Percentiles rank a stretch among this genome's conserved stretches.
These are phyloP conservation scores for Antheraea assamensis DNA, from an alignment of 2,888 invertebrate genomes.

Conservation along the genomic window DNA sequence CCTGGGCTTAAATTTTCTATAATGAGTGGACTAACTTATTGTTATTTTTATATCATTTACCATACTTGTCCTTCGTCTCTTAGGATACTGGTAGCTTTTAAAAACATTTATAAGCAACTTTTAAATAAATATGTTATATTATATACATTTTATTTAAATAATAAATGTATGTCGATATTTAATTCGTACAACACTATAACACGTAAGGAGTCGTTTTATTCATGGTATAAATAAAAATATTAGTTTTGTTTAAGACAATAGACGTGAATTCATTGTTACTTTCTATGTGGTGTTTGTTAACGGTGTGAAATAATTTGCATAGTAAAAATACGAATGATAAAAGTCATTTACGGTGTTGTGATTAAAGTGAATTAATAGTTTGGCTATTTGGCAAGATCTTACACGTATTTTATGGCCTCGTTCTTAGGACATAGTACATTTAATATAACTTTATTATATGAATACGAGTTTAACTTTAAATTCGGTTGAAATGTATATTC, in stretches of 20 bases:
- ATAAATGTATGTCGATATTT: not conserved
- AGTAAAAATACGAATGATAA: not conserved
- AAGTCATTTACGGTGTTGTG: not conserved
- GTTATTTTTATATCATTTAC: not conserved
- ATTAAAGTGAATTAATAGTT: not conserved
- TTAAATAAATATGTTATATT: no score
- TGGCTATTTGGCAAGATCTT: not conserved
- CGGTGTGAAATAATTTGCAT: not conserved
- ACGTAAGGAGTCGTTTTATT: not conserved
- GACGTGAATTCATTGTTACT: not conserved
- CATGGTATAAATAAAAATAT: slow-evolving; percentile 1
- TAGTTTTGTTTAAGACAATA: not conserved
- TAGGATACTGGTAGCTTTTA: no score
- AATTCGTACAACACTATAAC: slow-evolving; percentile 2
- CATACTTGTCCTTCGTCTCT: no score
- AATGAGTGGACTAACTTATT: not conserved
- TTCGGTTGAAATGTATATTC: no score
- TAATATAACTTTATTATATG: not conserved
- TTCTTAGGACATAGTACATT: no score
- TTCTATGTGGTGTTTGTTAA: not conserved
- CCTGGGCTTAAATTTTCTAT: not conserved
- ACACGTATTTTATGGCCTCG: not conserved
- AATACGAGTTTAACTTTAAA: no score
- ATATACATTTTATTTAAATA: not conserved
- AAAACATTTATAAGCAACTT: no score